A percentile compares a stretch with the other conserved stretches of the same genome.
These are phyloP conservation scores for Aptenodytes patagonicus DNA, from an alignment of 2,113 vertebrate species.

Conservation along the genomic window DNA sequence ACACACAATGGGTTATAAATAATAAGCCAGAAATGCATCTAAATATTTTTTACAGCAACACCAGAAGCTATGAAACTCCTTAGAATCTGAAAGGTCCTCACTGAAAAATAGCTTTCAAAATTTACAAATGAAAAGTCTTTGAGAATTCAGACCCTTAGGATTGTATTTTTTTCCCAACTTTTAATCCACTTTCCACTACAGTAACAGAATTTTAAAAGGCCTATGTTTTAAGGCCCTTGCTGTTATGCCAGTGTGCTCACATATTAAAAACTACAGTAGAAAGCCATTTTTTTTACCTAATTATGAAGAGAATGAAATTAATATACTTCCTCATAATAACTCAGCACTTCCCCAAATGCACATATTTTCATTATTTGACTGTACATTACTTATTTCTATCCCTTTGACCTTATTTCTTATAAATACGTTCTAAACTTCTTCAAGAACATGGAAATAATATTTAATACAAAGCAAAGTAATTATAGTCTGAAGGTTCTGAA, in stretches of 20 bases:
- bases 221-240: neutral
- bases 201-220: slow-evolving; percentile 41
- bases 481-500: slow-evolving; percentile 59
- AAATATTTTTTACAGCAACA: slow-evolving; percentile 20
- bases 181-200: slow-evolving; percentile 29
- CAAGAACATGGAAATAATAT: slow-evolving; percentile 37
- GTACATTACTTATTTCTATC: slow-evolving; percentile 7
- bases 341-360: neutral
- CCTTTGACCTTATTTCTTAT: slow-evolving; percentile 17
- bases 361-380: slow-evolving; percentile 38
- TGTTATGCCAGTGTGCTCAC: neutral
- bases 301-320: slow-evolving; percentile 37
- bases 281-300: slow-evolving; percentile 17
- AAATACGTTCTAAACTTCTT: slow-evolving; percentile 31
- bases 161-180: slow-evolving; percentile 7
- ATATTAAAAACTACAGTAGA: slow-evolving; percentile 13
- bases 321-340: neutral
- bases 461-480: slow-evolving; percentile 62
- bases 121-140: slow-evolving; percentile 25
- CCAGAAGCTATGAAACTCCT: neutral
- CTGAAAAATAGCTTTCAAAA: slow-evolving; percentile 28
- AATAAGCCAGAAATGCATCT: slow-evolving; percentile 35
- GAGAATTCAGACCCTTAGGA: slow-evolving; percentile 6
- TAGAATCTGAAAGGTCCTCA: neutral
- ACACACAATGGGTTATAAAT: slow-evolving; percentile 46